phyloP scores from a whole-genome alignment of 1,140 invertebrate genomes.

The Zophobas atratus region DNA sequence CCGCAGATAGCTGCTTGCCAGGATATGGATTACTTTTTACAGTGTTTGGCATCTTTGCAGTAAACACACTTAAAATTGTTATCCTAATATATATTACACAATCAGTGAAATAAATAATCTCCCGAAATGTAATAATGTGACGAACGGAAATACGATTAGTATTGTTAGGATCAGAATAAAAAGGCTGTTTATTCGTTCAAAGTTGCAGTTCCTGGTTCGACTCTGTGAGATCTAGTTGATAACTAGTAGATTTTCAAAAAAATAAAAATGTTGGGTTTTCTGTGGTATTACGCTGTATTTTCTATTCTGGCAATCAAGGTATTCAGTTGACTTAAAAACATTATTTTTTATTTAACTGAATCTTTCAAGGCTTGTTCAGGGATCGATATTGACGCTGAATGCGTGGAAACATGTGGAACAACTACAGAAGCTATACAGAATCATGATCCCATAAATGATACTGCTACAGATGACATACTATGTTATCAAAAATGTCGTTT shows the following conservation, averaged over 20 bases:
- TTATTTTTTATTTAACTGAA: not conserved
- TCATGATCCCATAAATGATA: not conserved
- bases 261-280: too few species aligned
- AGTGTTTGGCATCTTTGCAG: not conserved
- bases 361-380: not conserved
- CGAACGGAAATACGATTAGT: too few species aligned
- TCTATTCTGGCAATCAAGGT: too few species aligned
- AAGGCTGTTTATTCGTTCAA: too few species aligned
- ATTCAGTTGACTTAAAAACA: not conserved
- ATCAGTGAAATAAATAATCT: too few species aligned
- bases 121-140: too few species aligned
- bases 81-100: too few species aligned
- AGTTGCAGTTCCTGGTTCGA: too few species aligned
- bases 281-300: too few species aligned
- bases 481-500: not conserved
- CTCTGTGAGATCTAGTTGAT: too few species aligned
- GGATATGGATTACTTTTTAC: not conserved
- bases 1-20: not conserved
- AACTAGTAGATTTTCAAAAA: too few species aligned
- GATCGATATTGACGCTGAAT: not conserved
- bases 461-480: not conserved
- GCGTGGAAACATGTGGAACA: not conserved
- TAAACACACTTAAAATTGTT: not conserved
- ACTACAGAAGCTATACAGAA: not conserved
- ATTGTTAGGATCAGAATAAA: too few species aligned